Base-by-base conservation (phyloP, 2,888 invertebrate species). In the Thumatha senex region DNA sequence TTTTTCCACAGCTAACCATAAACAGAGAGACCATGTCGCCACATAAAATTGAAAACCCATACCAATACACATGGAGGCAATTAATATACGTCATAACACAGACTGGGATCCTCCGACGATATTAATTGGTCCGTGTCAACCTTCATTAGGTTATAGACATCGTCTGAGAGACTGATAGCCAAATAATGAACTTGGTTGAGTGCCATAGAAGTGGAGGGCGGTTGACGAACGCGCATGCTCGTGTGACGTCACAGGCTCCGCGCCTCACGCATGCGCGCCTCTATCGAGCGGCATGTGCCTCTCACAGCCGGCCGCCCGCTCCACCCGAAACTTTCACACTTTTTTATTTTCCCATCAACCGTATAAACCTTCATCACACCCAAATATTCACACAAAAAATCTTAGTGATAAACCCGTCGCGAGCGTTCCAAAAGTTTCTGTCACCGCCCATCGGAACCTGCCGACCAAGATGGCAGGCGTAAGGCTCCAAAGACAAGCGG, bases 241-340 rank as follows among this genome's bases (percentile, higher is more conserved):
- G 62, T 60, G 80, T 86, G 86, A 86, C 88, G 88, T 85, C 86
- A 84, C 85, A 66, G 64, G 62, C 74, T 72, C 72, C 70, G 61
- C 76, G 73, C 76, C 74, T 74, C 86, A 78, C 91, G 89, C 89
- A 85, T 68, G 91, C 90, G 89, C 86, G 76, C 80, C 70, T 57
- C 80, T 91, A 91, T 91, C 89, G 91, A 91, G 80, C 91, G 89
- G 86, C 87, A 89, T 87, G 88, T 24, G 86, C 82, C 86, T 74
- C 79, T 80, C 82, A 77, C 86, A 76, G 86, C 87, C 86, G 84
- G 85, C 78, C 81, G 79, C 79, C 78, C 84, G 81, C 82, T 86
- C 88, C 87, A 75, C 86, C 83, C 85, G 82, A 82, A 73, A 69
- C 63, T 70, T 76, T 78, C 84, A 80, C 79, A 82, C 80, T 87